Evolutionary conservation across 2,797 vertebrate genomes (phyloP), one percentile per base, ranked within the genome.

Genomic region (Ibycter americanus): DNA sequence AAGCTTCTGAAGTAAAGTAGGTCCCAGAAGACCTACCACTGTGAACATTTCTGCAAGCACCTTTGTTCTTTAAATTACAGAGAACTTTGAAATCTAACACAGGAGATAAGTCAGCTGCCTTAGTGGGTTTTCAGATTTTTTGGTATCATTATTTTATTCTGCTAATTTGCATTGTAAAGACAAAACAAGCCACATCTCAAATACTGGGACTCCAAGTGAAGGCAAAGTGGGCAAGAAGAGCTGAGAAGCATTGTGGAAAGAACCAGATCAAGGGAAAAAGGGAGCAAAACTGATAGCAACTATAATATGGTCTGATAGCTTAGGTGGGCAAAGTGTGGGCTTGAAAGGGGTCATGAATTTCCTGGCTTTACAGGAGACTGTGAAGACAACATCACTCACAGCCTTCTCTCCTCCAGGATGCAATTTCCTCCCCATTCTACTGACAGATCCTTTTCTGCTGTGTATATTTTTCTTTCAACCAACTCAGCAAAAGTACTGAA

Each of bases 391-490:
- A 87, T 95, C 95, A 90, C 42, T 84, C 90, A 90, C 58, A 90
- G 18, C 56, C 76, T 92, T 74, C 78, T 89, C 56, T 95, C 47
- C 63, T 88, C 52, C 80, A 77, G 61, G 61, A 83, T 79, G 56
- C 38, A 58, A 85, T 95, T 91, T 95, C 63, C 83, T 96, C 72
- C 40, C n/a, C 1, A 2, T 81, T 89, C 90, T 55, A 82, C 65
- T 74, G 89, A 83, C 0, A 4, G 88, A 92, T 77, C 71, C 38
- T 77, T 89, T 94, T 85, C 87, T 92, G 72, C 86, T 72, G 26
- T 78, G 85, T 94, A 22, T 96, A 87, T 95, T 95, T 97, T 97
- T 93, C 94, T 96, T 97, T 93, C 63, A 77, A 56, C 58, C 65
- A 79, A 76, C 83, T 97, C 93, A 93, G 89, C 87, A 93, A 56